Evolutionary conservation across 2,888 invertebrate species (phyloP).

Genomic region (Cantharis lateralis): DNA sequence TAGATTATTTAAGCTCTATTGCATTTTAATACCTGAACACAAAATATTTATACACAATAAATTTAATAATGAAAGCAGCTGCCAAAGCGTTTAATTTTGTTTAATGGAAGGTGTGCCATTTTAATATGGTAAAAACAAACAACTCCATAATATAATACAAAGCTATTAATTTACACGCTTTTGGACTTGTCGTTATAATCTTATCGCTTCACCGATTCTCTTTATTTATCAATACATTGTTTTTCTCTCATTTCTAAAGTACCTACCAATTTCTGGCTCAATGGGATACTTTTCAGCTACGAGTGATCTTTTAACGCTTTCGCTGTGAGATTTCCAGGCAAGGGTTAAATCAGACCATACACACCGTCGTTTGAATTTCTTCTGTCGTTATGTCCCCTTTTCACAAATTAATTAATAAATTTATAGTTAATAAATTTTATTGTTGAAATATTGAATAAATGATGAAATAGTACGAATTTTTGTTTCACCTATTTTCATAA

Average conservation of each 20-base stretch:
- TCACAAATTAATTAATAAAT: no score
- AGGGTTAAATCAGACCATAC: slow-evolving; percentile 5
- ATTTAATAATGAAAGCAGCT: slow-evolving; percentile 28
- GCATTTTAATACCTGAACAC: slow-evolving; percentile 12
- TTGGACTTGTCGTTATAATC: slow-evolving; percentile 36
- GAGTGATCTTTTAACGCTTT: slow-evolving; percentile 22
- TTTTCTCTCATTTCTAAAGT: slow-evolving; percentile 29
- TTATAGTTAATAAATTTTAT: no score
- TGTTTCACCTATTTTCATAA: no score
- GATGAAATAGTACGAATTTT: no score
- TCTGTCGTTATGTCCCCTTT: not conserved
- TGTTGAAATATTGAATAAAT: no score
- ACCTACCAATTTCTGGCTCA: slow-evolving; percentile 17
- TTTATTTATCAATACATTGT: slow-evolving; percentile 33
- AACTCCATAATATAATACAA: slow-evolving; percentile 28
- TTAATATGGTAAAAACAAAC: slow-evolving; percentile 32
- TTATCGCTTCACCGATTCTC: slow-evolving; percentile 33
- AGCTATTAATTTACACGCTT: slow-evolving; percentile 38
- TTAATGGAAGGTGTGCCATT: slow-evolving; percentile 29
- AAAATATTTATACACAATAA: slow-evolving; percentile 28
- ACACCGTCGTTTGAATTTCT: no score
- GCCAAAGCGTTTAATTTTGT: slow-evolving; percentile 28
- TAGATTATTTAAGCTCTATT: slow-evolving; percentile 23
- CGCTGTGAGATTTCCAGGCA: slow-evolving; percentile 7
- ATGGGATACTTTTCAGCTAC: slow-evolving; percentile 21